These are phyloP conservation scores for Phylloscopus trochilus DNA, from an alignment of 2,113 vertebrate species.

Conservation along the genomic window DNA sequence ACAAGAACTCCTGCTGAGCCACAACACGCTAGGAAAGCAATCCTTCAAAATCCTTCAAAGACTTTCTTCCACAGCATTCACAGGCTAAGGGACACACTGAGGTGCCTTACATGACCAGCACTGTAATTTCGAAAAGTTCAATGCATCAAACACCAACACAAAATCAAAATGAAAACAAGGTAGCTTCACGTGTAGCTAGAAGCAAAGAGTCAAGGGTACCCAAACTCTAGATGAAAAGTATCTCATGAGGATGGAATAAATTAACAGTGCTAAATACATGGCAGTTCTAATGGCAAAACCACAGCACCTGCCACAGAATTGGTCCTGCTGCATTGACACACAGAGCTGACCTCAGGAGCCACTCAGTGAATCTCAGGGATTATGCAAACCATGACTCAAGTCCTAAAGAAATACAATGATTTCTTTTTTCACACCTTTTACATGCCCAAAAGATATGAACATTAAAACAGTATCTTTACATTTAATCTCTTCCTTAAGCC, in stretches of 20 bases:
- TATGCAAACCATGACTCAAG: background rate
- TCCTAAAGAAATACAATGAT: background rate
- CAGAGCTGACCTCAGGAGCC: rapidly evolving
- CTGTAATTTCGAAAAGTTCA: background rate
- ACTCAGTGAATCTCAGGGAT: background rate
- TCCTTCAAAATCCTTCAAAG: background rate
- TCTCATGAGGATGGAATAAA: background rate
- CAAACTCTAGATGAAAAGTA: background rate
- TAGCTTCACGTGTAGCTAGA: background rate
- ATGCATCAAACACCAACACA: background rate
- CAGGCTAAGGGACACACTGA: background rate
- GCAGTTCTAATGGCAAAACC: background rate
- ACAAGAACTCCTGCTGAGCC: background rate
- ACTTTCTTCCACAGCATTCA: background rate
- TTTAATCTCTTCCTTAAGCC: background rate
- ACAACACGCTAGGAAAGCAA: background rate
- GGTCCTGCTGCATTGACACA: background rate
- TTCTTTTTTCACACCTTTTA: background rate
- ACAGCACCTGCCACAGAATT: background rate
- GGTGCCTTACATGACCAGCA: background rate
- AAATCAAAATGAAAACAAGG: background rate
- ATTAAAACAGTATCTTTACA: background rate
- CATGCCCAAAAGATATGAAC: background rate
- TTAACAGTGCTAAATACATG: background rate
- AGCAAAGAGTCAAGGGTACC: background rate